These are phyloP conservation scores for Prosopocoilus inquinatus DNA, from an alignment of 2,888 invertebrate genomes.

Conservation along the genomic window DNA sequence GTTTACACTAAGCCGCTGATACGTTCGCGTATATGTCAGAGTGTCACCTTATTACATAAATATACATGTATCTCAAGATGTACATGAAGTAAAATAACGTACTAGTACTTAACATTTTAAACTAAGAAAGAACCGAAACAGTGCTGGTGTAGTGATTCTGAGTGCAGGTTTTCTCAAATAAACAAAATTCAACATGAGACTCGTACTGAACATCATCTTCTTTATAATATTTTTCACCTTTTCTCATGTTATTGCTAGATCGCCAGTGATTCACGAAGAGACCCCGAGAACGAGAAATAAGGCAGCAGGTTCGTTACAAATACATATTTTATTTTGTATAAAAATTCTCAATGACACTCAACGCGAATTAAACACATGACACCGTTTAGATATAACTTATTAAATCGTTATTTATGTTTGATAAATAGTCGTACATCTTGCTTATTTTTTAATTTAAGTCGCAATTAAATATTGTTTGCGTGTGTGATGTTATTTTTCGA, in stretches of 20 bases:
- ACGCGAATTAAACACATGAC: no score
- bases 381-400: no score
- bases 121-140: background rate
- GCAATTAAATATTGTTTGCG: conserved; percentile 12
- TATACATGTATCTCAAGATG: conserved; percentile 3
- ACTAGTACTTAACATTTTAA: conserved; percentile 14
- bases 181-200: background rate
- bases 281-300: conserved; percentile 40
- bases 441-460: conserved; percentile 20
- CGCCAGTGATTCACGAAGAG: conserved; percentile 44
- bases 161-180: background rate
- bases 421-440: no score
- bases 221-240: background rate
- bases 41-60: conserved; percentile 33
- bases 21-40: conserved; percentile 27
- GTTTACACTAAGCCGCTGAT: conserved; percentile 34
- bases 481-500: background rate
- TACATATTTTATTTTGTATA: no score
- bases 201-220: conserved; percentile 2
- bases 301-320: conserved; percentile 39
- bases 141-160: background rate
- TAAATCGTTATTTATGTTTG: no score
- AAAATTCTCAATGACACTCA: no score
- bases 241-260: conserved; percentile 32
- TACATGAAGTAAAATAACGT: conserved; percentile 7